These are phyloP conservation scores for Aleiodes alternator DNA, from an alignment of 2,888 invertebrate species.

Conservation along the genomic window DNA sequence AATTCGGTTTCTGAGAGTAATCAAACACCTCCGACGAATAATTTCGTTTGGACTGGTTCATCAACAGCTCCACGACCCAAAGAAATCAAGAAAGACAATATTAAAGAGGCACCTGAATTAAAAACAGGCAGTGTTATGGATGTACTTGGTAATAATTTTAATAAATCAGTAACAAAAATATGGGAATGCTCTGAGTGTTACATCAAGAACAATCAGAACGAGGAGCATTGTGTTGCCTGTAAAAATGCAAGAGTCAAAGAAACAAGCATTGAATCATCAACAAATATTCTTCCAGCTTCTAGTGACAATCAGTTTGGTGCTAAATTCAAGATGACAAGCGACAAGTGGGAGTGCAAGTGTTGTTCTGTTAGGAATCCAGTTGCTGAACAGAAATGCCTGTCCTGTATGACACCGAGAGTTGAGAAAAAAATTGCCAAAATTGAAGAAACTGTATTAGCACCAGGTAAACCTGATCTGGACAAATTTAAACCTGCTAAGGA, in stretches of 20 bases:
- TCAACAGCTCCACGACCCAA: constrained; percentile 67
- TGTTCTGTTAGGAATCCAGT: constrained; percentile 78
- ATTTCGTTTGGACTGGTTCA: constrained; percentile 69
- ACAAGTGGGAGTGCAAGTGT: constrained; percentile 78
- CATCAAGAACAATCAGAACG: constrained; percentile 67
- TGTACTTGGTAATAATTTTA: constrained; percentile 65
- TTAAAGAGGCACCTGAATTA: constrained; percentile 63
- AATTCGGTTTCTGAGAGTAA: constrained; percentile 44
- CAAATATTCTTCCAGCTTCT: constrained; percentile 38
- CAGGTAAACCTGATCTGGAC: constrained; percentile 36
- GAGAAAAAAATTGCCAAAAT: constrained; percentile 54
- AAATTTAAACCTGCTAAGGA: constrained; percentile 63
- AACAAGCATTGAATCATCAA: constrained; percentile 32
- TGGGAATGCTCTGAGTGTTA: constrained; percentile 74
- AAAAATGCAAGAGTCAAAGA: constrained; percentile 55
- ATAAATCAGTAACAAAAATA: constrained; percentile 43
- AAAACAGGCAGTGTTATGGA: constrained; percentile 76
- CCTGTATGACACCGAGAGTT: constrained; percentile 77
- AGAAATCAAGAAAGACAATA: constrained; percentile 57
- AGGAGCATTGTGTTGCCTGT: constrained; percentile 69
- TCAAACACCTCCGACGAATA: constrained; percentile 57
- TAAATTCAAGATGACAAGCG: constrained; percentile 60
- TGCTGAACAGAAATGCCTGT: constrained; percentile 76
- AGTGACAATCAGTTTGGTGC: constrained; percentile 59
- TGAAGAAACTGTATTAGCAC: constrained; percentile 29